A percentile compares a stretch with the other conserved stretches of the same genome.
These are phyloP conservation scores for Pseudonaja textilis DNA, from an alignment of 2,113 vertebrate genomes.

Conservation along the genomic window DNA sequence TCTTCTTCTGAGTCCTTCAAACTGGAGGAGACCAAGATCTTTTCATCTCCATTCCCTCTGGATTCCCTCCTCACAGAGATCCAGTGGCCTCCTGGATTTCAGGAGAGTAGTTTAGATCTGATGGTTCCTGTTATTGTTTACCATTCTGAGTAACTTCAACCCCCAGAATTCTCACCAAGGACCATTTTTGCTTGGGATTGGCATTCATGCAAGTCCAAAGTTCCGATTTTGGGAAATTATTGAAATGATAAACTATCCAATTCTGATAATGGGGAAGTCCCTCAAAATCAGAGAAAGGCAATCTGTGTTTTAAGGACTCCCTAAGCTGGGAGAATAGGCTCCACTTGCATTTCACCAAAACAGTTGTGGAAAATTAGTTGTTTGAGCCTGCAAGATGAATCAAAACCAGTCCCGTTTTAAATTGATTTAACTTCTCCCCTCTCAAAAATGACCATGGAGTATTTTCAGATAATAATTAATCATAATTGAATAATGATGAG, in stretches of 20 bases:
- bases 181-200: background rate
- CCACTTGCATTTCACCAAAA: background rate
- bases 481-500: background rate
- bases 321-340: background rate
- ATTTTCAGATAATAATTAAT: background rate
- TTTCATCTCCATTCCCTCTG: too few species aligned
- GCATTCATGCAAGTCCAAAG: background rate
- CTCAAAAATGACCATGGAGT: background rate
- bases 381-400: background rate
- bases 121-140: background rate
- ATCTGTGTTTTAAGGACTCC: background rate
- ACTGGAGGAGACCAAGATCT: too few species aligned
- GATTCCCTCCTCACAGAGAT: too few species aligned
- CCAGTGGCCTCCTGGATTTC: too few species aligned
- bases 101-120: too few species aligned
- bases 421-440: background rate
- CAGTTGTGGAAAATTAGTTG: background rate
- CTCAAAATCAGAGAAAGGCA: background rate
- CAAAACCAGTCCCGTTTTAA: background rate
- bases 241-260: background rate
- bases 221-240: background rate
- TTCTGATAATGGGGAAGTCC: background rate
- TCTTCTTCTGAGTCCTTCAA: too few species aligned
- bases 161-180: background rate
- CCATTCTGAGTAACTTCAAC: background rate